Evolutionary conservation across 2,113 vertebrate genomes (phyloP), one percentile per base, ranked within the genome.

Genomic region (Pedetes capensis): DNA sequence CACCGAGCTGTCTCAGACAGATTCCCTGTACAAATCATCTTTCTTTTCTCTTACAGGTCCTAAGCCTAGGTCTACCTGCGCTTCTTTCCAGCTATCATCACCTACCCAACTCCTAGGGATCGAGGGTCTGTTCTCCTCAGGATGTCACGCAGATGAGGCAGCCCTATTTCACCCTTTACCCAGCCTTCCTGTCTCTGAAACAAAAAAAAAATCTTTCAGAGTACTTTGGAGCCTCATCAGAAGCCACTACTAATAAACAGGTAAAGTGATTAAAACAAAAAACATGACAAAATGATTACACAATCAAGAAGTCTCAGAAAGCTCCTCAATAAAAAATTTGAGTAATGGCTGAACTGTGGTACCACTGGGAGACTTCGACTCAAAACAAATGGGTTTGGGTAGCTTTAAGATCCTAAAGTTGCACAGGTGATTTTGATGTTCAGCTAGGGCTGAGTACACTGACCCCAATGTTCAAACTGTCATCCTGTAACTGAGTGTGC

Each of bases 231-330:
- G n/a, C 87, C 6, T 76, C 83, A 80, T 59, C 37, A 80, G 72
- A 95, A 93, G 39, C 74, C 66, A 93, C 17, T 49, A 71, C 8
- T 29, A 75, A 93, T 8, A 79, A 87, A 84, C 44, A 85, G 4
- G 16, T 57, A 64, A 23, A 16, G 20, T 80, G 32, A 34, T 87
- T 27, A 78, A 34, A 88, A 72, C 53, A 32, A 49, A 25, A 29
- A 18, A 13, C 8, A 55, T 5, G 42, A 34, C 1, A 55, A 37
- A 23, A n/a, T 42, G 47, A 79, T 64, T 51, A 59, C 3, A 87
- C 37, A 93, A 39, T 76, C 59, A 72, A 87, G n/a, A 84, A 69
- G 61, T 59, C 42, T 76, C 42, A 63, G 69, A 47, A 32, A 75
- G 20, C 8, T 59, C 42, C n/a, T 80, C 49, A 57, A 25, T 2